Conservation (phyloP, 2,113 vertebrate genomes). For the Mola mola region DNA sequence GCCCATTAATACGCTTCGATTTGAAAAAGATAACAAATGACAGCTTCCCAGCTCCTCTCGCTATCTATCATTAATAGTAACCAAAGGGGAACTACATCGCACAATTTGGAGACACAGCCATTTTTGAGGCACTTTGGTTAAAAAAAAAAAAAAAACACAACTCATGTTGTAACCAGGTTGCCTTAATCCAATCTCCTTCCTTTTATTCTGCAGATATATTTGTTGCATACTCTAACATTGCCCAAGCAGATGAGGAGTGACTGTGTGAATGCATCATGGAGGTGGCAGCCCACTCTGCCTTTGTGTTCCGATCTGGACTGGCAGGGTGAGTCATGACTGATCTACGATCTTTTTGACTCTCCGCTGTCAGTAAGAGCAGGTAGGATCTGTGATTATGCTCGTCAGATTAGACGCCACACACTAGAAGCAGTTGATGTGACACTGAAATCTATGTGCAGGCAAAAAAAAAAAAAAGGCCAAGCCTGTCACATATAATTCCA, state of each 20-base stretch:
- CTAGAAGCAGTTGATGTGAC: not conserved
- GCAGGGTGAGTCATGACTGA: slow-evolving; percentile 30
- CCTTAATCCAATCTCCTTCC: slow-evolving; percentile 42
- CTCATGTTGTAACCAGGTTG: slow-evolving; percentile 5
- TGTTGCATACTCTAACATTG: slow-evolving; percentile 23
- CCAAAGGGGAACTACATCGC: slow-evolving; percentile 33
- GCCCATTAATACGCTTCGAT: slow-evolving; percentile 63
- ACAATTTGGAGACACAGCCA: slow-evolving; percentile 49
- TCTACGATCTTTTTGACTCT: slow-evolving; percentile 14
- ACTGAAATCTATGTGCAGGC: too few species aligned
- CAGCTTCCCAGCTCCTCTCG: slow-evolving; percentile 56
- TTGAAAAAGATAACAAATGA: slow-evolving; percentile 64
- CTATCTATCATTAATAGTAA: slow-evolving; percentile 39
- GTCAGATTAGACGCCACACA: not conserved
- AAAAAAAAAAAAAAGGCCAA: too few species aligned
- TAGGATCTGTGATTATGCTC: not conserved
- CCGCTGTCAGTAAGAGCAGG: slow-evolving; percentile 30
- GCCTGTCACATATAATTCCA: too few species aligned
- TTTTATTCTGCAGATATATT: slow-evolving; percentile 35
- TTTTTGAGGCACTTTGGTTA: slow-evolving; percentile 10
- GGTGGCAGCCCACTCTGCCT: slow-evolving; percentile 21
- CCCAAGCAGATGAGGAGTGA: slow-evolving; percentile 41
- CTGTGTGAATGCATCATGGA: slow-evolving; percentile 6
- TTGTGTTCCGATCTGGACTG: slow-evolving; percentile 31
- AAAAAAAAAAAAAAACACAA: not conserved